Evolutionary conservation across 1,140 invertebrate species (phyloP).

Genomic region (Trichogramma pretiosum): DNA sequence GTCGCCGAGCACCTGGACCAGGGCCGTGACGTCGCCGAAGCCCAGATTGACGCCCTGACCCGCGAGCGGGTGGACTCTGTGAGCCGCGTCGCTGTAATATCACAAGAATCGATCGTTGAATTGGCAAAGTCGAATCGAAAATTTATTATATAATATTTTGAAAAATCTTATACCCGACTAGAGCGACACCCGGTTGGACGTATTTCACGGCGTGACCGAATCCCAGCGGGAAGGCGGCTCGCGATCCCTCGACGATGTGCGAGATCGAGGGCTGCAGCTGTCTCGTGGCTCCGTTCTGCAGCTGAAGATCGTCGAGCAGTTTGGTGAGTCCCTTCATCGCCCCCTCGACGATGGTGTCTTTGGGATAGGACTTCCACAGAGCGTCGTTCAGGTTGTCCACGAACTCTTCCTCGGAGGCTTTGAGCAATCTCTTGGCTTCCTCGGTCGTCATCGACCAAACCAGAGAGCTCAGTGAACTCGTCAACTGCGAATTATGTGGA

Average conservation of each 20-base stretch:
- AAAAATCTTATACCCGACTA: conserved; percentile 62
- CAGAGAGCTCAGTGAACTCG: conserved; percentile 67
- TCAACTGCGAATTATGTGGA: conserved; percentile 37
- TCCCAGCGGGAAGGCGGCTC: conserved; percentile 85
- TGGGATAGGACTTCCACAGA: conserved; percentile 65
- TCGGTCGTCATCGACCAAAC: conserved; percentile 80
- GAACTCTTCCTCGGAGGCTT: conserved; percentile 69
- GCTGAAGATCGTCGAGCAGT: conserved; percentile 38
- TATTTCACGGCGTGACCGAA: conserved; percentile 86
- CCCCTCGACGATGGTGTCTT: conserved; percentile 48
- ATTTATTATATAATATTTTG: conserved; percentile 8
- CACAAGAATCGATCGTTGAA: conserved; percentile 1
- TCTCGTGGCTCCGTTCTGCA: conserved; percentile 43
- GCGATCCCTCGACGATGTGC: conserved; percentile 53
- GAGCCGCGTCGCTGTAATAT: conserved; percentile 79
- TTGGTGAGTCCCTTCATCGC: conserved; percentile 49
- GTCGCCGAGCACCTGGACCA: conserved; percentile 62
- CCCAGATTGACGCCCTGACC: conserved; percentile 97
- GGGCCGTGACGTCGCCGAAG: conserved; percentile 78
- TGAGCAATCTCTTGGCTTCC: conserved; percentile 65
- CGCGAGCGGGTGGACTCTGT: conserved; percentile 91
- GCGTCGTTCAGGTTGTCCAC: conserved; percentile 82
- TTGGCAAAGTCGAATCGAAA: background rate
- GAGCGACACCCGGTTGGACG: conserved; percentile 60
- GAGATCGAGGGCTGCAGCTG: conserved; percentile 73